Evolutionary conservation across 2,797 vertebrate species (phyloP), one percentile per base, ranked within the genome.

Genomic region (Ptychobarbus kaznakovi): DNA sequence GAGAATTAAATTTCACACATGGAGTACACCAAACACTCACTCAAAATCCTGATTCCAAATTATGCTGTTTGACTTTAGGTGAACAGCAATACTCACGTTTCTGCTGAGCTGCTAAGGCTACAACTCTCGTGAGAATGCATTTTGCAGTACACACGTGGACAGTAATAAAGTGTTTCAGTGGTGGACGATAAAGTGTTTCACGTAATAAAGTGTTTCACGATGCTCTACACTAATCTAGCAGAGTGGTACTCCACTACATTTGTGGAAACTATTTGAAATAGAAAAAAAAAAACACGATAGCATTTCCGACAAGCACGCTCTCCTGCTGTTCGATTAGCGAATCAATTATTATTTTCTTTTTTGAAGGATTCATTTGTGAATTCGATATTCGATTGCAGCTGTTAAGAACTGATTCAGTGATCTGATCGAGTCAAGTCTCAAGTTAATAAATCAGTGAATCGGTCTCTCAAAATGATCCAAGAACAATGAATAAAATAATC

Each of bases 1-100:
- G 28, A 35, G 53, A 42, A 77, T 78, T 78, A 7, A n/a, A 76
- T 56, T 76, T 56, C 18, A 76, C 74, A 58, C 51, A 77, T 56
- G 6, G 20, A 8, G 18, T 76, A 4, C 38, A 76, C 13, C 3
- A 32, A 51, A 32, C 46, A 74, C 16, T 46, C n/a, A 68, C 16
- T 38, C 8, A 68, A 38, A 68, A 38, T 35, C 16, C 1, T 46
- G 32, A 6, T 13, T 1, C 25, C 12, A 12, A 25, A 63, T 6
- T 73, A 22, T 40, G 66, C 1, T 68, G 38, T 16, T 68, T 38
- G 28, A 68, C 65, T 20, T 68, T 3, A 38, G 15, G 16, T 68
- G 65, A 61, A 61, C 58, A 25, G 25, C 4, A n/a, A 25, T 38
- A 38, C 18, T 68, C 18, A 66, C 3, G 32, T 68, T 68, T 68